Evolutionary conservation across 2,888 invertebrate genomes (phyloP), one percentile per base, ranked within the genome.

Genomic region (Uloborus plumipes): DNA sequence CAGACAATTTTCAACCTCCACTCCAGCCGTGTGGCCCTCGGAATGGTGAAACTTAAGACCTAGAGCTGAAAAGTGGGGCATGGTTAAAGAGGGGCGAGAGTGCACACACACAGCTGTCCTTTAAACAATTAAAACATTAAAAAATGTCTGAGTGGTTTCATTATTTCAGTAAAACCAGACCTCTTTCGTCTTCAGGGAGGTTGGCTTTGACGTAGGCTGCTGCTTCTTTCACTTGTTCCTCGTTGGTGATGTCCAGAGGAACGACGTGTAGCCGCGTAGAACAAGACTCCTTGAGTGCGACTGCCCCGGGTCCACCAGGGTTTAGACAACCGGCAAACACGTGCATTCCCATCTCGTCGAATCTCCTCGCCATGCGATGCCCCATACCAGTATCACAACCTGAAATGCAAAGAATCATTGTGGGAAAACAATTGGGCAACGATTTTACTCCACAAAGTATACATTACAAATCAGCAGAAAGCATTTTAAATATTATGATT

Each of bases 301-400:
- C 26, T 4, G 84, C 84, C 16, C 75, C 82, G 2, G n/a, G 18
- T 1, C 78, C 72, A 0, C 62, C 14, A 0, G 82, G 78, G 26
- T 71, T 50, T 6, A 82, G 66, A 53, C 77, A 84, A 0, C 84
- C 82, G 18, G 84, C 84, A 15, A 84, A 84, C 3, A 84, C 82
- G 70, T 84, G 58, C 77, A 84, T 67, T 13, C 89, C 89, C 64
- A 88, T 84, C 13, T 84, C 82, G 22, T 87, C 87, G 71, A 88
- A 87, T 58, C 87, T 87, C 70, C 86, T 86, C 1, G 89, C 89
- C 53, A 89, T 82, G 61, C 87, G 85, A 66, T 87, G 85, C 26
- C 88, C 89, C 85, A 90, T 90, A 9, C 89, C 89, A 13, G 87
- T 84, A 67, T 88, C 88, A 77, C 88, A 88, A 11, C 86, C 86